Base-by-base conservation (phyloP, 2,113 vertebrate species). In the Rutilus rutilus region DNA sequence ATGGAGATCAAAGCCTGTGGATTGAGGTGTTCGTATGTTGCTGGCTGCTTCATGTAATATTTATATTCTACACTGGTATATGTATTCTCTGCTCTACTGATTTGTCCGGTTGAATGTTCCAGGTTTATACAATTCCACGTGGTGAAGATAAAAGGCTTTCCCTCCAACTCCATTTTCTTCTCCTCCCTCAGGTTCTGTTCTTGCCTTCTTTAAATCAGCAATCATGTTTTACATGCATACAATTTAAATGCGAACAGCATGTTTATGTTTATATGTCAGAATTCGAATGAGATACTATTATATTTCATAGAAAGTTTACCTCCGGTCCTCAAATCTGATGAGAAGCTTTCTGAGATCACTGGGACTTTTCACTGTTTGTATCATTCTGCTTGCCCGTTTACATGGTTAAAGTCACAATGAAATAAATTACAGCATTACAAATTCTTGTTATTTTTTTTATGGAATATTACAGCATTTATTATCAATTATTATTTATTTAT, bases 1-100 rank as follows among this genome's bases (percentile, higher is more conserved):
- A 81, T 65, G 78, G n/a, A 62, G 60, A 81, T 81, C 59, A 81
- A 50, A 65, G 76, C 30, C 19, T 39, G 54, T 15, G 76, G 54
- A 60, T 1, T 60, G 33, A 36, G n/a, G 54, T 60, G 52, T 60
- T 60, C 1, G 1, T 47, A n/a, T 80, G 78, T 65, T 30, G 78
- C 78, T 64, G 78, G 57, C 78, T 81, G 78, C 60, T 81, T 65
- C n/a, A 81, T 81, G 36, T 19, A 81, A 81, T 81, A 81, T 81
- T 65, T 45, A 81, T 81, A 45, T 65, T 45, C 23, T 15, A 47
- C 78, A 25, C 8, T 42, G 23, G 8, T 17, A 14, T 14, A 25
- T 64, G 33, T 10, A 64, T 39, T 80, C 23, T 27, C 6, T 47
- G 36, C 21, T 79, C 33, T 30, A 47, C 23, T 64, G 78, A 64